Percentiles rank a stretch among this genome's conserved stretches.
Conservation (phyloP, 2,113 vertebrate genomes). For the Leucoraja erinaceus region DNA sequence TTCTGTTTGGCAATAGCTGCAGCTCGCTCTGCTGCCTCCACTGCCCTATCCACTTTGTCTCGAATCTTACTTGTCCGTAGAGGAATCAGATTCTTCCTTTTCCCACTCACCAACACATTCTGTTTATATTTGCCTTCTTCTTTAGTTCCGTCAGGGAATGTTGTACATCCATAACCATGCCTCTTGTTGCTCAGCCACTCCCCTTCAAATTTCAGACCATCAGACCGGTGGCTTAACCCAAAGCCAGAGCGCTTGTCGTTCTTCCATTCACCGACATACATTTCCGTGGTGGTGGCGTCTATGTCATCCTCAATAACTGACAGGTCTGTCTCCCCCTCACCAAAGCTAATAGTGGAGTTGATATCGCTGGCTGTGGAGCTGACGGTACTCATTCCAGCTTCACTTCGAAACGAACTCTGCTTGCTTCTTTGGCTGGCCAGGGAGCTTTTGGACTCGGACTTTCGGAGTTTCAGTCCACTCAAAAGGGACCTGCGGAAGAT, state of each 20-base stretch:
- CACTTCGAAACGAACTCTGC: constrained; percentile 97
- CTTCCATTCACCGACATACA: constrained; percentile 90
- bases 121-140: constrained; percentile 99
- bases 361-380: constrained; percentile 91
- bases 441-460: constrained; percentile 93
- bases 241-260: constrained; percentile 86
- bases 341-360: constrained; percentile 93
- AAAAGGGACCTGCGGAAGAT: constrained; percentile 90
- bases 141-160: constrained; percentile 89
- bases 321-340: constrained; percentile 76
- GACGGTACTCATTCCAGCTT: constrained; percentile 91
- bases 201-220: constrained; percentile 84
- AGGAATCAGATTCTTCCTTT: constrained; percentile 93
- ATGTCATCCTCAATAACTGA: constrained; percentile 75
- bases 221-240: constrained; percentile 84
- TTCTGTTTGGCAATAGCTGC: constrained; percentile 94
- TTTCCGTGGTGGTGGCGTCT: constrained; percentile 91
- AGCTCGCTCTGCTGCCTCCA: constrained; percentile 82
- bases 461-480: constrained; percentile 86
- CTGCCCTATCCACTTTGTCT: constrained; percentile 90
- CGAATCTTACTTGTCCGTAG: constrained; percentile 91
- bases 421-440: constrained; percentile 96
- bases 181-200: constrained; percentile 90
- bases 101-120: constrained; percentile 86
- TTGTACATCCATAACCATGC: constrained; percentile 94